Percentiles rank a stretch among this genome's conserved stretches.
These are phyloP conservation scores for Chlorops oryzae DNA, from an alignment of 1,140 invertebrate genomes.

Conservation along the genomic window DNA sequence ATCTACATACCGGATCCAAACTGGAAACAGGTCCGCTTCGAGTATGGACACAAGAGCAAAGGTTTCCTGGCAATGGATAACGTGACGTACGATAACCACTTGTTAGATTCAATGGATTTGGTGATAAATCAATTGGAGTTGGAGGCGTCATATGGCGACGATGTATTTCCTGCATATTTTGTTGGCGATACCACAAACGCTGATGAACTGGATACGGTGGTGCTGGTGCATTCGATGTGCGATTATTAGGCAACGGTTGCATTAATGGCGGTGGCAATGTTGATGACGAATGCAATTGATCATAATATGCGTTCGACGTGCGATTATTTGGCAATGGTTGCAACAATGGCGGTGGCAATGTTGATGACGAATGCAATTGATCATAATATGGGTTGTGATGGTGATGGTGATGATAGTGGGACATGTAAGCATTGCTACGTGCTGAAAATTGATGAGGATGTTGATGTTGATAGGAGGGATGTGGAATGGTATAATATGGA, in stretches of 20 bases:
- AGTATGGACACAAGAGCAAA: conserved; percentile 37
- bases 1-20: conserved; percentile 28
- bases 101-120: conserved; percentile 35
- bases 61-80: conserved; percentile 28
- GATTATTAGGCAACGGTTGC: no score
- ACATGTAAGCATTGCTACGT: no score
- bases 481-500: no score
- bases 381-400: no score
- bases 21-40: conserved; percentile 40
- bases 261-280: conserved; percentile 30
- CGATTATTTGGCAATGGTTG: no score
- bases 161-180: conserved; percentile 56
- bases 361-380: no score
- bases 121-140: conserved; percentile 43
- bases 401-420: conserved; percentile 28
- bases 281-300: no score
- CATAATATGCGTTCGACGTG: no score
- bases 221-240: no score
- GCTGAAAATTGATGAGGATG: no score
- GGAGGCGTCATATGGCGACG: conserved; percentile 45
- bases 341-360: conserved; percentile 29
- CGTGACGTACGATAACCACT: conserved; percentile 33
- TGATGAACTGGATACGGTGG: conserved; percentile 69
- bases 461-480: no score
- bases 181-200: conserved; percentile 65